These are phyloP conservation scores for Orbicella faveolata DNA, from an alignment of 64 coral and sea anemone genomes.

Conservation along the genomic window DNA sequence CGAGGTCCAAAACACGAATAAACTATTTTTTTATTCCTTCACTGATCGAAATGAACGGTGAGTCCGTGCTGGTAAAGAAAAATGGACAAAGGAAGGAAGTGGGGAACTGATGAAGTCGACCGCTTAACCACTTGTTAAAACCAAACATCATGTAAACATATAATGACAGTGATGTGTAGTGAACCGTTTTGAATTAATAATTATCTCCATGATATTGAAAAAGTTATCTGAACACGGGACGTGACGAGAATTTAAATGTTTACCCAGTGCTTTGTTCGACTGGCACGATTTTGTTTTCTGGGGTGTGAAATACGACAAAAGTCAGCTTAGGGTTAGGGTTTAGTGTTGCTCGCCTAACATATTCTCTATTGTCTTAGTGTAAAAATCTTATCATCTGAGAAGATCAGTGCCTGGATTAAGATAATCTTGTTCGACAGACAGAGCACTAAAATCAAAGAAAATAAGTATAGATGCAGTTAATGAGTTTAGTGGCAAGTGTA, in stretches of 20 bases:
- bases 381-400: not conserved
- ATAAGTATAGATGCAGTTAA: not conserved
- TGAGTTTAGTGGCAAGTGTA: too few relatives aligned
- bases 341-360: not conserved
- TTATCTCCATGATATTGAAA: not conserved
- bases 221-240: not conserved
- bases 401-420: not conserved
- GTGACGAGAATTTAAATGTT: not conserved
- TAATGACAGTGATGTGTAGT: not conserved
- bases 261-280: not conserved
- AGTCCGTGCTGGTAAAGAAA: too few relatives aligned
- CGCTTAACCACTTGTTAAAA: not conserved
- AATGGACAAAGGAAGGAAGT: too few relatives aligned
- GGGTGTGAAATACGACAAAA: not conserved
- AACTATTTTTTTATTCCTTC: not conserved
- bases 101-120: too few relatives aligned
- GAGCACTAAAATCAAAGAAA: not conserved
- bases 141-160: not conserved
- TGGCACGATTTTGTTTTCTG: not conserved
- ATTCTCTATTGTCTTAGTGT: not conserved
- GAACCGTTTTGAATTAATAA: not conserved
- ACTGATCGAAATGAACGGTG: too few relatives aligned
- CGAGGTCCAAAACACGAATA: not conserved
- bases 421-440: not conserved
- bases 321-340: too few relatives aligned